phyloP scores from a whole-genome alignment of 2,888 invertebrate species.

The Silvanus unidentatus region DNA sequence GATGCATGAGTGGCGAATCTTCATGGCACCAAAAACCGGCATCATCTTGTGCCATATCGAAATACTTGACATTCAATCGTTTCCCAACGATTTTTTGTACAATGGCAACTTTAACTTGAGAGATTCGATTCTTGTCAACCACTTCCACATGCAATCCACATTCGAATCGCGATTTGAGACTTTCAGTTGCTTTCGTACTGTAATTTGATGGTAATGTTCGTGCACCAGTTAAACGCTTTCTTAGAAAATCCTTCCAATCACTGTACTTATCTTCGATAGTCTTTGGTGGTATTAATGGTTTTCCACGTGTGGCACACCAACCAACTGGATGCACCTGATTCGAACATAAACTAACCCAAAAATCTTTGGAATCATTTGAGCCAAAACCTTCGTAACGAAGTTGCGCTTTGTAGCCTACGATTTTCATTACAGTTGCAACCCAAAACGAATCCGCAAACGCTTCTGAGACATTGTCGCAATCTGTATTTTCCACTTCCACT shows the following conservation, averaged over 20 bases:
- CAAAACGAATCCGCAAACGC: slow-evolving; percentile 85
- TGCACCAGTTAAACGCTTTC: slow-evolving; percentile 89
- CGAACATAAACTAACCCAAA: slow-evolving; percentile 94
- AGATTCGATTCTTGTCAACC: slow-evolving; percentile 92
- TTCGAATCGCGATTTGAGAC: slow-evolving; percentile 76
- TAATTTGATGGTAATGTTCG: slow-evolving; percentile 90
- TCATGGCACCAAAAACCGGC: slow-evolving; percentile 97
- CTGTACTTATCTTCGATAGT: slow-evolving; percentile 87
- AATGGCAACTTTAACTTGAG: slow-evolving; percentile 80
- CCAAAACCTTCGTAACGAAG: slow-evolving; percentile 91
- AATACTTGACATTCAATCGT: slow-evolving; percentile 84
- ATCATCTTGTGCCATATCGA: slow-evolving; percentile 71
- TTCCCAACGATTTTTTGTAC: slow-evolving; percentile 89
- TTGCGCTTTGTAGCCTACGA: slow-evolving; percentile 80
- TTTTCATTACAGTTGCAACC: slow-evolving; percentile 90
- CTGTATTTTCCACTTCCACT: slow-evolving; percentile 86
- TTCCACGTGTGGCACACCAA: slow-evolving; percentile 94
- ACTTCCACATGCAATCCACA: slow-evolving; percentile 85
- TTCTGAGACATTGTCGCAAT: slow-evolving; percentile 74
- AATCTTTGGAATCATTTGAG: slow-evolving; percentile 80
- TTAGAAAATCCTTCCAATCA: slow-evolving; percentile 95
- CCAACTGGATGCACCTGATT: slow-evolving; percentile 95
- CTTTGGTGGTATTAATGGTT: slow-evolving; percentile 90
- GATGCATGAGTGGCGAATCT: slow-evolving; percentile 89
- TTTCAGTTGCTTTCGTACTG: slow-evolving; percentile 79